These are phyloP conservation scores for Actias luna DNA, from an alignment of 2,888 invertebrate genomes.

Conservation along the genomic window DNA sequence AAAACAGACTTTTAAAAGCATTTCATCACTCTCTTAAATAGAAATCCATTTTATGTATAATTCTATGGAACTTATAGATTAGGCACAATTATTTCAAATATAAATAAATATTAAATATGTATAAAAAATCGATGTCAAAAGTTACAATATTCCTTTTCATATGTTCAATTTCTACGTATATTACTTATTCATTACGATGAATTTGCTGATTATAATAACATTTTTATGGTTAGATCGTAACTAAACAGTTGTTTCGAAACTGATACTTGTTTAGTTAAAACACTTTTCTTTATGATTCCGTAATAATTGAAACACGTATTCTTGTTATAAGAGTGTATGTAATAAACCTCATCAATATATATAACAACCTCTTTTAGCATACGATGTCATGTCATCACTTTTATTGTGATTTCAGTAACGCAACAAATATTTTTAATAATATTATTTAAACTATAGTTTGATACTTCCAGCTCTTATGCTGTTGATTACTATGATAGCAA, in stretches of 20 bases:
- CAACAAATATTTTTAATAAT: neutral
- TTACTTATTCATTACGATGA: neutral
- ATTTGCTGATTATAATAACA: neutral
- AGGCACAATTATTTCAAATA: constrained; percentile 1
- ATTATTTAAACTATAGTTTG: neutral
- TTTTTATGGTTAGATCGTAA: neutral
- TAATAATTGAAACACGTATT: neutral
- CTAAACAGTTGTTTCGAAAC: constrained; percentile 5
- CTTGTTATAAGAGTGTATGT: too few relatives aligned
- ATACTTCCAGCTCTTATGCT: neutral
- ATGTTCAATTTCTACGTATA: constrained; percentile 10
- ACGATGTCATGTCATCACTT: neutral
- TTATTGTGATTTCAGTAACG: neutral
- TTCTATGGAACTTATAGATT: constrained; percentile 7
- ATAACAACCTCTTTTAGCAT: neutral
- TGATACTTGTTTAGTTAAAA: neutral
- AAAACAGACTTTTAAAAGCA: neutral
- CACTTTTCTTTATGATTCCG: neutral
- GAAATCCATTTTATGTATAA: neutral
- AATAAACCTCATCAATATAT: neutral
- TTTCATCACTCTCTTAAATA: neutral
- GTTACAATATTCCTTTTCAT: constrained; percentile 1
- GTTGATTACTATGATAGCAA: neutral
- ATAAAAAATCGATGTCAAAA: neutral
- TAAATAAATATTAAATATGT: neutral